Conservation (phyloP, 2,888 invertebrate genomes). For the Sinhomidia bicolor region DNA sequence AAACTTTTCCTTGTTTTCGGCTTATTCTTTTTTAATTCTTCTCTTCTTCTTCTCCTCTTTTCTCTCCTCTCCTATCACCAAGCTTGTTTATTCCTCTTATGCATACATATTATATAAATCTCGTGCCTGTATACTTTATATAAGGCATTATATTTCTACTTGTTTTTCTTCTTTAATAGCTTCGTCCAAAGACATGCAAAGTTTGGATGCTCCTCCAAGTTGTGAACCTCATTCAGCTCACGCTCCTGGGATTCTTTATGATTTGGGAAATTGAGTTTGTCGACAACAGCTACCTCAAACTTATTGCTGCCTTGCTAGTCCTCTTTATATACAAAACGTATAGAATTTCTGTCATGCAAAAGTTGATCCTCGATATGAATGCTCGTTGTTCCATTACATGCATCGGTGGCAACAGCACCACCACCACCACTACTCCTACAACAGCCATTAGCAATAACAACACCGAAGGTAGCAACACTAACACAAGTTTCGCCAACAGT, state of each 20-base stretch:
- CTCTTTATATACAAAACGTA: constrained; percentile 68
- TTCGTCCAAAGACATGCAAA: constrained; percentile 69
- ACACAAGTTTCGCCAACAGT: constrained; percentile 45
- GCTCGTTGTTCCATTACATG: constrained; percentile 58
- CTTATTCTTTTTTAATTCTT: constrained; percentile 41
- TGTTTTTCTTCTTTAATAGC: constrained; percentile 44
- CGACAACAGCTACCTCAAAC: constrained; percentile 68
- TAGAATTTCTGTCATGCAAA: constrained; percentile 68
- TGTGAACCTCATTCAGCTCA: constrained; percentile 69
- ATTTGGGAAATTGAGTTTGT: constrained; percentile 73
- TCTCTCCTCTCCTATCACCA: background rate
- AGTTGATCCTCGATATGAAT: constrained; percentile 63
- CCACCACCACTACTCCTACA: background rate
- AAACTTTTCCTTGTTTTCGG: background rate
- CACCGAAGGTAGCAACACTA: background rate
- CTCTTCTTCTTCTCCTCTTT: background rate
- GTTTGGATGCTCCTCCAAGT: constrained; percentile 72
- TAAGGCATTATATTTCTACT: background rate
- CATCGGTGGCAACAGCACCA: constrained; percentile 7
- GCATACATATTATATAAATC: background rate
- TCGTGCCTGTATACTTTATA: too few relatives aligned
- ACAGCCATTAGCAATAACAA: constrained; percentile 20
- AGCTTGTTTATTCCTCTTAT: background rate
- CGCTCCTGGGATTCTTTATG: constrained; percentile 72
- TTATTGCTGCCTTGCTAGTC: constrained; percentile 70